These are phyloP conservation scores for Habroteleia sp. DNA, from an alignment of 2,888 invertebrate genomes.

Conservation along the genomic window DNA sequence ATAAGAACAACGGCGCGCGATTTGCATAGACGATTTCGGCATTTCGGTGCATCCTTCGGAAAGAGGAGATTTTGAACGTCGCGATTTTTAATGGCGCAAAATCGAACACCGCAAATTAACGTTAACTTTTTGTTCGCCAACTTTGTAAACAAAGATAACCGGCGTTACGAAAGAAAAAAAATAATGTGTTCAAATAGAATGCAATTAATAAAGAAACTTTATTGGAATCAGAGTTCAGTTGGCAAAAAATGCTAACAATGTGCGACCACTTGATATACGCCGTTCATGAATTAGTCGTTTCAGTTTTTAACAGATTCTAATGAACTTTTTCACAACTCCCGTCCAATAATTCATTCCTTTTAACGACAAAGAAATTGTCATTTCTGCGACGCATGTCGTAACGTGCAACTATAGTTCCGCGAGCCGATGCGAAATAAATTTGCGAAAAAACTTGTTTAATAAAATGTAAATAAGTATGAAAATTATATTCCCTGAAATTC, in stretches of 20 bases:
- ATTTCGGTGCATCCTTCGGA: not conserved
- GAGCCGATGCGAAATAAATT: not conserved
- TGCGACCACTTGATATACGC: not conserved
- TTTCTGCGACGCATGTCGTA: slow-evolving; percentile 1
- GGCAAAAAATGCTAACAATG: slow-evolving; percentile 5
- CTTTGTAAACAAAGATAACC: slow-evolving; percentile 8
- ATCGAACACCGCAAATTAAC: not conserved
- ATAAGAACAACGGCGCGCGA: not conserved
- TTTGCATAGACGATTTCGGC: not conserved
- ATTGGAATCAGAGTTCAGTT: slow-evolving; percentile 7
- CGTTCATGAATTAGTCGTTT: too few relatives aligned
- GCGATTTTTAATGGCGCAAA: not conserved
- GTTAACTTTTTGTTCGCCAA: not conserved
- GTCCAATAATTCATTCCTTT: slow-evolving; percentile 2
- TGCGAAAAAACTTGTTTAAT: slow-evolving; percentile 9
- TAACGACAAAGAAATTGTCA: slow-evolving; percentile 1
- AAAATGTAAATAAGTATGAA: slow-evolving; percentile 4
- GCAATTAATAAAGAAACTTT: slow-evolving; percentile 13
- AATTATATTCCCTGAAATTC: not conserved
- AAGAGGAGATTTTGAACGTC: not conserved
- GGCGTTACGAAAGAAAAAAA: slow-evolving; percentile 1
- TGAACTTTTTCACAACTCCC: not conserved
- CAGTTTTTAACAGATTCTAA: slow-evolving; percentile 3
- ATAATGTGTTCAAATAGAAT: not conserved
- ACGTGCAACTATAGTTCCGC: not conserved